Evolutionary conservation across 1,140 invertebrate genomes (phyloP), one percentile per base, ranked within the genome.

Genomic region (Littorina saxatilis): DNA sequence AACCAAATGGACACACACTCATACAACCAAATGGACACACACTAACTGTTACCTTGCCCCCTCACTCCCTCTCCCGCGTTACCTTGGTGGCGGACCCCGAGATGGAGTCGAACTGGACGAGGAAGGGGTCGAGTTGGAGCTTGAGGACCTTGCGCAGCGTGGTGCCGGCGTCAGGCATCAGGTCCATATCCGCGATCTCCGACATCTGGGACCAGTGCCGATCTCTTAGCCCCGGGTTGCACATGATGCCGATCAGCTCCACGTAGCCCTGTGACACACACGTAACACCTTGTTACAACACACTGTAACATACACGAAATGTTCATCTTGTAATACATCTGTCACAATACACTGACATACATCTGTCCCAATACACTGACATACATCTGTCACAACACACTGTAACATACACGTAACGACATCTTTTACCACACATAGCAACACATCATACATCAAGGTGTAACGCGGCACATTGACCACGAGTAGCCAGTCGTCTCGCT

Each of bases 161-260:
- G 50, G 90, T 90, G 37, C 92, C 92, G 55, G 89, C 86, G 50
- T 85, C 78, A 7, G 90, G 90, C 1, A 90, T 92, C 11, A 93
- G 52, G 76, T 91, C 88, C 81, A 90, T 90, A 11, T 89, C 89
- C 52, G 88, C 90, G 52, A 90, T 90, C 0, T 88, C 88, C 1
- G 91, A 91, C 90, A 93, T 92, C 66, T 87, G 76, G 40, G 88
- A 83, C 92, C 92, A 93, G 79, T 93, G 92, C 9, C 92, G 86
- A 23, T 82, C 39, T 15, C 91, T 84, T 74, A 93, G 89, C 37
- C 92, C 92, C 74, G 88, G 87, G 82, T 93, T 93, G 83, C 92
- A 93, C 85, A 93, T 87, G 29, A 91, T 90, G 20, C 83, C 76
- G 52, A 93, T 92, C 13, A 92, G 84, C 29, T 91, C 90, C 40